These are phyloP conservation scores for Mesorhabditis belari DNA, from an alignment of 2,888 invertebrate species.

Conservation along the genomic window DNA sequence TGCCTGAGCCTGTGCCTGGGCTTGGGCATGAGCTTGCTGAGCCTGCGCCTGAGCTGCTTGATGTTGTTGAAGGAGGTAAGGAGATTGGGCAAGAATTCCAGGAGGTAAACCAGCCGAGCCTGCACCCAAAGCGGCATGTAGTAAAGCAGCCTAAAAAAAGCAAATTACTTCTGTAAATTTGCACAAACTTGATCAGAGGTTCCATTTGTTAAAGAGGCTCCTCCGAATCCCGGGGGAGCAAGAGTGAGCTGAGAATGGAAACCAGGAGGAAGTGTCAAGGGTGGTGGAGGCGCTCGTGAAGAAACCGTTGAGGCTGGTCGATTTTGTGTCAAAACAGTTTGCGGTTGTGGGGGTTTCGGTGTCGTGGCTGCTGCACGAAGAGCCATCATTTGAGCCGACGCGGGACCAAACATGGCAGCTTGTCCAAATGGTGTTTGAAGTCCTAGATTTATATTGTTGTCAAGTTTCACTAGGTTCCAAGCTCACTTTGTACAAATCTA, in stretches of 20 bases:
- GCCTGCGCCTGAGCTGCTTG: not conserved
- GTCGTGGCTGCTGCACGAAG: not conserved
- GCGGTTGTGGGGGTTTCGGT: not conserved
- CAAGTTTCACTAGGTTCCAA: no score
- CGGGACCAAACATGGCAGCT: not conserved
- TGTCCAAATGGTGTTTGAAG: not conserved
- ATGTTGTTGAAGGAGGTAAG: no score
- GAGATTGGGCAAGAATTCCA: no score
- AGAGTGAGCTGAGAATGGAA: not conserved
- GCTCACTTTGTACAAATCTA: no score
- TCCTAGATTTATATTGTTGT: no score
- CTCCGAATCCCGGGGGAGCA: not conserved
- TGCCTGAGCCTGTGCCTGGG: conserved; percentile 5
- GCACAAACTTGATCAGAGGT: not conserved
- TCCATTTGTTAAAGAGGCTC: not conserved
- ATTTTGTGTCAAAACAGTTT: not conserved
- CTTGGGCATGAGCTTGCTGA: not conserved
- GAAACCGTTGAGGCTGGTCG: not conserved
- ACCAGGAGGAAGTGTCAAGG: not conserved
- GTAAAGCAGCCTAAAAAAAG: not conserved
- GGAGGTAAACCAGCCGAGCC: no score
- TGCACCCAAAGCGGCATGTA: no score
- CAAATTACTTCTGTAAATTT: no score
- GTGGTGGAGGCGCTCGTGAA: not conserved
- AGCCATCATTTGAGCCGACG: not conserved